Evolutionary conservation across 2,113 vertebrate species (phyloP).

Genomic region (Alaudala cheleensis): DNA sequence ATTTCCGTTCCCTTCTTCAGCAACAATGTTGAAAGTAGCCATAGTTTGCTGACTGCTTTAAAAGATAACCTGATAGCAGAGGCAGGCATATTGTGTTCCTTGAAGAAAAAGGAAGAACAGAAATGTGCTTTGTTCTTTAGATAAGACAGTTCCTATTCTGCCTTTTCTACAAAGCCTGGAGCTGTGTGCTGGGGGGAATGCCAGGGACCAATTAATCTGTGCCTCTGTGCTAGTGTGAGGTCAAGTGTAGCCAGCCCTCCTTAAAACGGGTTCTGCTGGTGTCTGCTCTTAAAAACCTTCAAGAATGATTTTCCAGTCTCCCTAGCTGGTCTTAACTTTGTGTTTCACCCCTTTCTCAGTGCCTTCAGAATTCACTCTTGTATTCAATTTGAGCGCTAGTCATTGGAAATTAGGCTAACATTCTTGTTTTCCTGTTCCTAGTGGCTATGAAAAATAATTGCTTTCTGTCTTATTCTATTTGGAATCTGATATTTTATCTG

Average conservation of each 20-base stretch:
- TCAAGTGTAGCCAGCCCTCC: not conserved
- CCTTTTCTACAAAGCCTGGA: not conserved
- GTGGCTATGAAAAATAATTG: not conserved
- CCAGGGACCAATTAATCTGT: not conserved
- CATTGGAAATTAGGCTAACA: not conserved
- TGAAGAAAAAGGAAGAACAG: not conserved
- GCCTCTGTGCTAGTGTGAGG: not conserved
- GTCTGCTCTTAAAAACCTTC: not conserved
- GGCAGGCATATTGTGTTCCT: not conserved
- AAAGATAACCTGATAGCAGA: not conserved
- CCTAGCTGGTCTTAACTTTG: not conserved
- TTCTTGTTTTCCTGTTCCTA: not conserved
- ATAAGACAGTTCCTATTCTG: not conserved
- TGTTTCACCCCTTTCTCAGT: not conserved
- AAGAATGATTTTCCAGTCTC: not conserved
- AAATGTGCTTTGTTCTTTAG: not conserved
- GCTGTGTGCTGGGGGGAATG: not conserved
- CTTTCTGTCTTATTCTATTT: not conserved
- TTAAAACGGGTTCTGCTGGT: not conserved
- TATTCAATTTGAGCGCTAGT: not conserved
- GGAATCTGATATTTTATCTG: not conserved
- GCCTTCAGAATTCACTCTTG: not conserved
- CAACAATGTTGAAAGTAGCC: not conserved
- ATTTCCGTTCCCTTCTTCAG: not conserved
- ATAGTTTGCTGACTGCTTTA: not conserved